These are phyloP conservation scores for Calypte anna DNA, from an alignment of 2,113 vertebrate genomes.

Conservation along the genomic window DNA sequence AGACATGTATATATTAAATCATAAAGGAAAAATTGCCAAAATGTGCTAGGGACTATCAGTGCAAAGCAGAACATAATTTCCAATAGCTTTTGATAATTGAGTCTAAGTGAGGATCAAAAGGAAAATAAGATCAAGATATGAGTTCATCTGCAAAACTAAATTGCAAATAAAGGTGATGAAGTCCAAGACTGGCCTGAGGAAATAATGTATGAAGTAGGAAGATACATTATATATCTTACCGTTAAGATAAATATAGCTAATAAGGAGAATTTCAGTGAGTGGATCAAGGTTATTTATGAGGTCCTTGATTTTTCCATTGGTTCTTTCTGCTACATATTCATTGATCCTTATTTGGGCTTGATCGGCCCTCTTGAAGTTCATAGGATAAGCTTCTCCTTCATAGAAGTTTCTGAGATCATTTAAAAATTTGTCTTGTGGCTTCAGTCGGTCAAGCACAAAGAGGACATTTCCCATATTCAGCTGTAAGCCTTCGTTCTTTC, in stretches of 20 bases:
- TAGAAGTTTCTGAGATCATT: constrained; percentile 71
- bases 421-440: constrained; percentile 71
- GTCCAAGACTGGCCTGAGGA: neutral
- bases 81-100: neutral
- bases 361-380: constrained; percentile 77
- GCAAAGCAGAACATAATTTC: neutral
- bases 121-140: neutral
- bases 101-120: neutral
- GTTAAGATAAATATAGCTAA: constrained; percentile 84
- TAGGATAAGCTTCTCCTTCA: constrained; percentile 72
- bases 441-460: constrained; percentile 73
- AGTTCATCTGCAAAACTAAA: neutral
- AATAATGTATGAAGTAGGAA: neutral
- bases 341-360: constrained; percentile 80
- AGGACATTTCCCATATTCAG: constrained; percentile 78
- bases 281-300: constrained; percentile 77
- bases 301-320: constrained; percentile 81
- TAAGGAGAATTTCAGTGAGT: constrained; percentile 80
- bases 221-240: constrained; percentile 67
- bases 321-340: constrained; percentile 78
- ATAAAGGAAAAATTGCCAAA: neutral
- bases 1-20: neutral
- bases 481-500: constrained; percentile 65
- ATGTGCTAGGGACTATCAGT: neutral
- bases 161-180: neutral